Evolutionary conservation across 2,888 invertebrate species (phyloP), one percentile per base, ranked within the genome.

Genomic region (Aleiodes testaceus): DNA sequence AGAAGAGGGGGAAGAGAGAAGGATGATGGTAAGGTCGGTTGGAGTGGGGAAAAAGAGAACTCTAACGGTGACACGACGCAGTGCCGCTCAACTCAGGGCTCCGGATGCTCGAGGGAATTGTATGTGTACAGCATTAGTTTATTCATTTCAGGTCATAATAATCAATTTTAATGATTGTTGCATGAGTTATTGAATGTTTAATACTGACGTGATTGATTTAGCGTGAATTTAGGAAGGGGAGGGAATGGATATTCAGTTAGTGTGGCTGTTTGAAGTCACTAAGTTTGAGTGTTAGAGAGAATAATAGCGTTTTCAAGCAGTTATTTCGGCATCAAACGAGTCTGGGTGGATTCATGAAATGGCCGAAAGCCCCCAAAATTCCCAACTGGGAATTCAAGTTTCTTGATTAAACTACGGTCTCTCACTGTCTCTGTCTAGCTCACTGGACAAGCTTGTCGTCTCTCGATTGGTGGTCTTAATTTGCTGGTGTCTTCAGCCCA

Each of bases 11-110:
- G 52, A 66, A 69, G 59, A 45, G 55, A 66, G 65, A 55, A 68
- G 64, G 69, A 73, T 42, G 16, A 50, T 68, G 11, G 42, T 16
- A 42, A 22, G 66, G 44, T 47, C 30, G 68, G 3, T 22, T 55
- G 49, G 66, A 64, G 55, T 64, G 36, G 77, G 63, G 72, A 55
- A 71, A 72, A 69, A 77, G 78, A 79, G 78, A 81, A 82, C 79
- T 77, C 79, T 82, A 84, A 82, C 83, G 82, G 82, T 83, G 85
- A 84, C 83, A 84, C 79, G 76, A 73, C 74, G 47, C 83, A 84
- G 83, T 79, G 84, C 11, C 77, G 73, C 82, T 82, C 84, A 84
- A 79, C 75, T 72, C 47, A 69, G 14, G 80, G 83, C 59, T 78
- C 70, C 74, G 1, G 45, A 70, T 14, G 7, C 52, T 52, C 49